Evolutionary conservation across 2,888 invertebrate species (phyloP).

Genomic region (Drosophila mulleri): DNA sequence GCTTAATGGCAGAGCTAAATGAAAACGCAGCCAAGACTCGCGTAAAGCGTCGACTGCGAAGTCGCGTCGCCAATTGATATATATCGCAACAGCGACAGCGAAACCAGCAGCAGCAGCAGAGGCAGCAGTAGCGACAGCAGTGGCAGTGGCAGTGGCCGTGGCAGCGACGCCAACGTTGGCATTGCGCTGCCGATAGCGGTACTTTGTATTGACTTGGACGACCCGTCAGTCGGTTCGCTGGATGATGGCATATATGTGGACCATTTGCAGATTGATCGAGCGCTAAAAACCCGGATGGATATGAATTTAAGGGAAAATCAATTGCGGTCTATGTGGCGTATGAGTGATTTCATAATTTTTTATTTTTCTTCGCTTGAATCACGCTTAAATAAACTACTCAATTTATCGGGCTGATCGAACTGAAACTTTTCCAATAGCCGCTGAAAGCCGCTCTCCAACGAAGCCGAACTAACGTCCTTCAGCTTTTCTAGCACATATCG

Average conservation of each 20-base stretch:
- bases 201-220: conserved; percentile 20
- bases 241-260: neutral
- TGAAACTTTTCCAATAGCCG: conserved; percentile 52
- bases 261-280: conserved; percentile 16
- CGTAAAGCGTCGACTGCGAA: conserved; percentile 36
- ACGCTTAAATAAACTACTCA: neutral
- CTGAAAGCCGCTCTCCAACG: conserved; percentile 60
- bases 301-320: conserved; percentile 11
- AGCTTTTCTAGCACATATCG: conserved; percentile 50
- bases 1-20: conserved; percentile 63
- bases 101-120: neutral
- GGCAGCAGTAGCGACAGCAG: neutral
- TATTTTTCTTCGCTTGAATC: neutral
- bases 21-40: conserved; percentile 17
- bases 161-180: conserved; percentile 11
- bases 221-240: conserved; percentile 4
- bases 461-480: conserved; percentile 46
- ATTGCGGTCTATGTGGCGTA: conserved; percentile 1
- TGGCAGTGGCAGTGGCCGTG: neutral
- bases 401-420: neutral
- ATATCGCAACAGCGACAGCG: conserved; percentile 11
- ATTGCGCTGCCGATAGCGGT: conserved; percentile 4
- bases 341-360: conserved; percentile 10
- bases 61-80: conserved; percentile 32
- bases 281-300: neutral